phyloP scores from a whole-genome alignment of 2,888 invertebrate genomes.

The Melanophora roralis region DNA sequence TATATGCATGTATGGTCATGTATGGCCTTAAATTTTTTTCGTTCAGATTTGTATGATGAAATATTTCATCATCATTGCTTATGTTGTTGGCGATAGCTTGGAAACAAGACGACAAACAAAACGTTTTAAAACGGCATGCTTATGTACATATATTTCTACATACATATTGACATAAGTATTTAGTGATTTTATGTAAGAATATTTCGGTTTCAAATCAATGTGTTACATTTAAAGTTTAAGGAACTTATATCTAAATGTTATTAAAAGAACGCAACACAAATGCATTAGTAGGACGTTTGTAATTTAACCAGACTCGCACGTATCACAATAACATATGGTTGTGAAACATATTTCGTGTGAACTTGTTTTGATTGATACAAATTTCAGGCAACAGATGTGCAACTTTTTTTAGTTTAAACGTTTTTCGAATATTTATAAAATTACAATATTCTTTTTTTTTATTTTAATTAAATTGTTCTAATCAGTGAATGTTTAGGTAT shows the following conservation, averaged over 20 bases:
- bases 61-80: constrained; percentile 67
- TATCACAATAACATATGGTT: not conserved
- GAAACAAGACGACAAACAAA: constrained; percentile 20
- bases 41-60: constrained; percentile 67
- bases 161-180: too few species aligned
- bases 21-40: too few species aligned
- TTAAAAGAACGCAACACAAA: not conserved
- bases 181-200: not conserved
- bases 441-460: too few species aligned
- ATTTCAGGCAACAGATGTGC: too few species aligned
- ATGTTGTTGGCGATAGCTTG: constrained; percentile 18
- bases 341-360: not conserved
- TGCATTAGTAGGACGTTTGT: constrained; percentile 19
- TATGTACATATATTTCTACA: too few species aligned
- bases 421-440: too few species aligned
- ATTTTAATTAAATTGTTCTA: too few species aligned
- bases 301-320: not conserved
- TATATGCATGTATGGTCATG: too few species aligned
- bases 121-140: constrained; percentile 1
- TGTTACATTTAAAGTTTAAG: too few species aligned
- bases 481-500: too few species aligned
- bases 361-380: too few species aligned
- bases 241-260: not conserved
- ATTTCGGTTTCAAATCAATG: constrained; percentile 32
- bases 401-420: too few species aligned